Evolutionary conservation across 1,140 invertebrate genomes (phyloP), one percentile per base, ranked within the genome.

Genomic region (Marisa cornuarietis): DNA sequence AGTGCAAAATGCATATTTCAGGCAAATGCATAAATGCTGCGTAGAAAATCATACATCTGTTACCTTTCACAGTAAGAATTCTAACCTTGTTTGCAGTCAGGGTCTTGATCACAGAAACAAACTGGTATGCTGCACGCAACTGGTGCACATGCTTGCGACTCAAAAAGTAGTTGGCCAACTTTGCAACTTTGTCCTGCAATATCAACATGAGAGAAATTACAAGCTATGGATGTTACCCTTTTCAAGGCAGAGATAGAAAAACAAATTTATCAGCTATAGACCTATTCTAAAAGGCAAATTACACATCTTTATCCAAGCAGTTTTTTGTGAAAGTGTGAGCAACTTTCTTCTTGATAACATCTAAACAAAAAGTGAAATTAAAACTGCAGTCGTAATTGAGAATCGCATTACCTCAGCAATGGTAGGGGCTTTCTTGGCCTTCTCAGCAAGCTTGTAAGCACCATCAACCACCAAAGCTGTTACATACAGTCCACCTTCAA

Each of bases 111-210:
- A 95, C 95, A 79, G 96, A 95, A 5, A 98, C 89, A 31, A 99
- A 92, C 78, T 94, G 93, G 65, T 94, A 94, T 18, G 95, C 95
- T 54, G 96, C 96, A 89, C 96, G 96, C 0, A 95, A 92, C 49
- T 95, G 94, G 88, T 96, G 96, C 7, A 98, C 96, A 73, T 96
- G 96, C 85, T 95, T 94, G 58, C 97, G 93, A n/a, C 95, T 96
- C 63, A 98, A 91, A 83, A 99, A 94, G 92, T 99, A 99, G 89
- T 96, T 96, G 22, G 95, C 94, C 84, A 99, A 95, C 92, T 99
- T 99, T 14, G 96, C 93, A 26, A 94, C 94, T 92, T 98, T 97
- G 26, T 95, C 94, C 84, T 94, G 91, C 42, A 86, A 84, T 66
- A 76, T 63, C 51, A 42, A 42, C 5, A 42, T 4, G 6, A 42